Conservation (phyloP, 2,113 vertebrate genomes). For the Oreocharis arfaki region DNA sequence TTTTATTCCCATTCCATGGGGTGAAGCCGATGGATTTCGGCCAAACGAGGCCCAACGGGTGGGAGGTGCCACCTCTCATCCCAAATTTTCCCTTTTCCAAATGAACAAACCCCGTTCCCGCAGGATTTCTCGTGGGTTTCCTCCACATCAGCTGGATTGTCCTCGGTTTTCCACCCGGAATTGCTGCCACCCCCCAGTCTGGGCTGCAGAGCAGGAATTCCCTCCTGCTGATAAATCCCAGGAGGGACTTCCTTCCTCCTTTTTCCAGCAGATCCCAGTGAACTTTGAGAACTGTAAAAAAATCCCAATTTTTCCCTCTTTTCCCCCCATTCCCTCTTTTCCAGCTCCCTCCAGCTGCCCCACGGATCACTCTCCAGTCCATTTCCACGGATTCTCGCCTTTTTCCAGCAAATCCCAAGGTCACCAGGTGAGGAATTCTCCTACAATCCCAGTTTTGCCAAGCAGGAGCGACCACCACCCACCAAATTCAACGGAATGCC, state of each 20-base stretch:
- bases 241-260: background rate
- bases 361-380: background rate
- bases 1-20: background rate
- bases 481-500: rapidly evolving
- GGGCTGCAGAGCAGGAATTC: background rate
- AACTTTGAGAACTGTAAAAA: background rate
- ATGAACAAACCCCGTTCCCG: rapidly evolving
- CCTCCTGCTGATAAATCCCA: background rate
- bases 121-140: background rate
- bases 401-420: background rate
- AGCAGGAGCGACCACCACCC: rapidly evolving
- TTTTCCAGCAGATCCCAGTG: background rate
- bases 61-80: background rate
- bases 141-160: background rate
- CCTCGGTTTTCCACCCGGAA: background rate
- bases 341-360: background rate
- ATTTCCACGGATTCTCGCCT: rapidly evolving
- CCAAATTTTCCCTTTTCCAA: background rate
- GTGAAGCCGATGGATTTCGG: background rate
- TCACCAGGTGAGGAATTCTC: rapidly evolving
- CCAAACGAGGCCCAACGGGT: rapidly evolving
- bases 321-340: rapidly evolving
- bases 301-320: background rate
- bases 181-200: background rate
- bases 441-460: background rate